phyloP scores from a whole-genome alignment of 2,113 vertebrate genomes.

The Opisthocomus hoazin region DNA sequence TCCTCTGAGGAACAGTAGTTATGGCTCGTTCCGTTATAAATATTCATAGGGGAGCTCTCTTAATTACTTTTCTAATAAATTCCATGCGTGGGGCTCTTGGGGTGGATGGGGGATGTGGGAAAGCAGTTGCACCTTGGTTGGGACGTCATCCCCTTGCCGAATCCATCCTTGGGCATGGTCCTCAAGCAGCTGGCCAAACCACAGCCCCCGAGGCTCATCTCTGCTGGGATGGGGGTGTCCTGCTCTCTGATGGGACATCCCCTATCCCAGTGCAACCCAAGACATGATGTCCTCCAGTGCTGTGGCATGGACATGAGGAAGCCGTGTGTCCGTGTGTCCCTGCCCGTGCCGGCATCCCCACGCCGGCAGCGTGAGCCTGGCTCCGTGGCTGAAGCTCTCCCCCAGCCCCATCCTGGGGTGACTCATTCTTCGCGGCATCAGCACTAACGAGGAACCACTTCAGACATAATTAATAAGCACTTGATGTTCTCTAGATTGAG shows the following conservation, averaged over 20 bases:
- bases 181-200: not conserved
- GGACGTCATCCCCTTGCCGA: accelerated
- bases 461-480: constrained; percentile 40
- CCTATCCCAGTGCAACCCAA: not conserved
- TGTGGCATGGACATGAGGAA: not conserved
- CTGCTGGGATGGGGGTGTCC: not conserved
- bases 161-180: accelerated
- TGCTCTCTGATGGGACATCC: not conserved
- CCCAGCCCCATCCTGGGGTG: not conserved
- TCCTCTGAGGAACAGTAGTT: constrained; percentile 3
- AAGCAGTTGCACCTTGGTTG: not conserved
- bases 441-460: constrained; percentile 31
- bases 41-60: constrained; percentile 37
- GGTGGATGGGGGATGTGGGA: not conserved
- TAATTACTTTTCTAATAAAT: constrained; percentile 56
- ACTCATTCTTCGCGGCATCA: not conserved
- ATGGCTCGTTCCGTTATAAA: constrained; percentile 15
- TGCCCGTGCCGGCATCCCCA: accelerated
- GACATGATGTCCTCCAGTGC: not conserved
- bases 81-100: not conserved
- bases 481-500: not conserved
- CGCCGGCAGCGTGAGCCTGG: accelerated
- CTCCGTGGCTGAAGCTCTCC: not conserved
- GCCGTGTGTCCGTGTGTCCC: not conserved
- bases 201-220: not conserved